Base-by-base conservation (phyloP, 1,140 invertebrate species). In the Oryctes rhinoceros region DNA sequence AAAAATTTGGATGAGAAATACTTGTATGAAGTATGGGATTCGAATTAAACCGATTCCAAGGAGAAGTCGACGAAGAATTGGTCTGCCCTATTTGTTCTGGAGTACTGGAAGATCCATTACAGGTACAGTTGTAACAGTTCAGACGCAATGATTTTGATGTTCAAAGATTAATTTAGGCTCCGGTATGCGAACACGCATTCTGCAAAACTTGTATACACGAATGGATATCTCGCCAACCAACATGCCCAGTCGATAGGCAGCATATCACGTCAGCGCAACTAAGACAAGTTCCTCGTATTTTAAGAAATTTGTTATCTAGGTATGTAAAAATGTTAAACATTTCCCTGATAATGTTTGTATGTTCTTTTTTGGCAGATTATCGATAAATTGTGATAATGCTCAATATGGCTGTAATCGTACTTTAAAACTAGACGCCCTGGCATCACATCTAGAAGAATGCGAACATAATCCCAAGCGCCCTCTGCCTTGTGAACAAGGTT, bases 141-240 rank as follows among this genome's bases (percentile, higher is more conserved):
- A 35, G n/a, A 74, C 15, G 4, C 15, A 76, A 24, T n/a, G 47
- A 4, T 1, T 59, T 0, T 35, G 15, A n/a, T 7, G 20, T 49
- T 30, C 24, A 30, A 1, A 30, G 2, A 30, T 30, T 49, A 47
- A 83, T 84, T 37, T 88, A 99, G 96, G 96, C 96, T 80, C 96
- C 96, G 53, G 92, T 94, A 83, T 98, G 97, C 89, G 97, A 99
- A 88, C 97, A 99, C 90, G 96, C 97, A 80, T 98, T 98, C 90
- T 99, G 97, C 89, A 92, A 94, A 84, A 92, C 91, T 18, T 99
- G 97, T 88, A 98, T 99, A 82, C 94, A 94, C 77, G 96, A 98
- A 88, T 99, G 97, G 97, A 93, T 98, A 80, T 94, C 93, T 76
- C 90, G 96, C 59, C 96, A 98, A 86, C 96, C 95, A 15, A 97